Percentiles rank a stretch among this genome's conserved stretches.
These are phyloP conservation scores for Eupeodes luniger DNA, from an alignment of 2,888 invertebrate genomes.

Conservation along the genomic window DNA sequence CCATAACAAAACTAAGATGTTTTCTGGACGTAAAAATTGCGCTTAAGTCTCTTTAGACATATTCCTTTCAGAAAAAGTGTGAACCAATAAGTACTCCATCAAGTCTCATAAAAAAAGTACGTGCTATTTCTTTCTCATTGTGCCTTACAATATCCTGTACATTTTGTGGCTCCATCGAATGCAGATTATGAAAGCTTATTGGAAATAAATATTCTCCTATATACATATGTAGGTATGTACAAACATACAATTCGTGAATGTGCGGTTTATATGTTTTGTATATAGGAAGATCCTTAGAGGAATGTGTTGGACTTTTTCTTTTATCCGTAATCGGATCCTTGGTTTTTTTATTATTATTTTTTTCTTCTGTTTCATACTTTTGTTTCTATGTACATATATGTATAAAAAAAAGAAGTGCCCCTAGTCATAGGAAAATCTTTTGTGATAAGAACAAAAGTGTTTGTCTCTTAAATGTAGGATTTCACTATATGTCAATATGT, in stretches of 20 bases:
- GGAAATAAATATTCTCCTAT: slow-evolving; percentile 38
- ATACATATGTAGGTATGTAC: too few relatives aligned
- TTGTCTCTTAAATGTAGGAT: slow-evolving; percentile 20
- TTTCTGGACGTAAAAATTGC: too few relatives aligned
- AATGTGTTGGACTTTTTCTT: slow-evolving; percentile 43
- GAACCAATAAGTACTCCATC: too few relatives aligned
- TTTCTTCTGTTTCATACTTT: slow-evolving; percentile 6
- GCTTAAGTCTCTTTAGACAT: too few relatives aligned
- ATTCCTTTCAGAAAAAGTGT: too few relatives aligned
- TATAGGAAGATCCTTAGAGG: slow-evolving; percentile 42
- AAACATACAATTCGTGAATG: neutral
- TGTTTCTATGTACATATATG: neutral
- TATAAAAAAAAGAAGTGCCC: neutral
- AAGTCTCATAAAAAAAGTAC: too few relatives aligned
- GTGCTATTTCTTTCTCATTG: too few relatives aligned
- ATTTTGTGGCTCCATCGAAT: neutral
- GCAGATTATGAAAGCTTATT: slow-evolving; percentile 50
- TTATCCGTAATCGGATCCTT: slow-evolving; percentile 50
- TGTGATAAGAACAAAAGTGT: slow-evolving; percentile 12
- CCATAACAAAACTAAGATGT: too few relatives aligned
- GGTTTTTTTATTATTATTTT: neutral
- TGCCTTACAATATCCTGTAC: neutral
- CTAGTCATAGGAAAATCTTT: neutral
- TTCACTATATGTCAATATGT: slow-evolving; percentile 25
- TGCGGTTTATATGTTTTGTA: neutral